Evolutionary conservation across 2,888 invertebrate genomes (phyloP).

Genomic region (Glyphotaelius pellucidus): DNA sequence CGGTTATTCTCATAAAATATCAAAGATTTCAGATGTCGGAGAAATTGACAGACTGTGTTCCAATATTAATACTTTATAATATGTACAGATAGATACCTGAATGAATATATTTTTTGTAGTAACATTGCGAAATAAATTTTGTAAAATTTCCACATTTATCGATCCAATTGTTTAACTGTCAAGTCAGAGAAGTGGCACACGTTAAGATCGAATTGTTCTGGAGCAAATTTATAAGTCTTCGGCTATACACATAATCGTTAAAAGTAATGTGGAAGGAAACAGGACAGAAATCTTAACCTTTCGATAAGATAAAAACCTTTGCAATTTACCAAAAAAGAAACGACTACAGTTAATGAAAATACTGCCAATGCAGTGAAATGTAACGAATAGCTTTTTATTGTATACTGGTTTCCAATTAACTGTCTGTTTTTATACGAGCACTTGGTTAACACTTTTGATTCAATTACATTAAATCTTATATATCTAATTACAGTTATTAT

Average conservation of each 20-base stretch:
- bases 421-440: not conserved
- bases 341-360: not conserved
- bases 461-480: not conserved
- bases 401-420: not conserved
- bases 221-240: constrained; percentile 2
- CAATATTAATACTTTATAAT: no score
- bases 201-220: not conserved
- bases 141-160: not conserved
- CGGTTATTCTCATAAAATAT: no score
- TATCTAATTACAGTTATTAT: not conserved
- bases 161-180: not conserved
- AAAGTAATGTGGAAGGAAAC: not conserved
- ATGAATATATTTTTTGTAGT: not conserved
- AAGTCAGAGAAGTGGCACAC: not conserved
- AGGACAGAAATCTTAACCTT: not conserved
- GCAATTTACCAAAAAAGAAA: not conserved
- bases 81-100: no score
- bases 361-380: not conserved
- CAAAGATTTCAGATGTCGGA: no score
- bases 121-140: not conserved
- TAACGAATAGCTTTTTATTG: not conserved
- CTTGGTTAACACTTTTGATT: not conserved
- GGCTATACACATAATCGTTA: not conserved
- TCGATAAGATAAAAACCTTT: not conserved
- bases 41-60: no score